Percentiles rank a stretch among this genome's conserved stretches.
phyloP scores from a whole-genome alignment of 1,140 invertebrate species.

The Microplitis demolitor region DNA sequence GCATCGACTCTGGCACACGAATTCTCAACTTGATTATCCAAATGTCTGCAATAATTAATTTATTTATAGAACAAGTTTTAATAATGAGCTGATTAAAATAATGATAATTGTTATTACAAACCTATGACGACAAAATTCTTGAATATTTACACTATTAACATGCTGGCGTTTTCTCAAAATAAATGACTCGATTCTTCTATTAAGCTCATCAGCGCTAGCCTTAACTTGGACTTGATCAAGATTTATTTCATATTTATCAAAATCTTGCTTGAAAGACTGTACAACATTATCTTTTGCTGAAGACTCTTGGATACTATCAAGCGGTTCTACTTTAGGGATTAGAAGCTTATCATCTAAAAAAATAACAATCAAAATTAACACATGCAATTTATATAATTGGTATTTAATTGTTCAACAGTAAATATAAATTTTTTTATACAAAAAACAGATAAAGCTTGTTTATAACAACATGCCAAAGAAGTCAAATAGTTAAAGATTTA shows the following conservation, averaged over 20 bases:
- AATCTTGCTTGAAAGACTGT: slow-evolving; percentile 17
- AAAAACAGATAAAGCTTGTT: slow-evolving; percentile 9
- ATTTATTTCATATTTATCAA: slow-evolving; percentile 48
- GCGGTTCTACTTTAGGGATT: neutral
- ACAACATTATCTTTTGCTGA: slow-evolving; percentile 5
- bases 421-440: neutral
- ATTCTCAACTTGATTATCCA: slow-evolving; percentile 49
- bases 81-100: neutral
- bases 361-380: neutral
- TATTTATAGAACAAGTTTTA: neutral
- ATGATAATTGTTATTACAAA: slow-evolving; percentile 22
- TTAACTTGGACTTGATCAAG: slow-evolving; percentile 67
- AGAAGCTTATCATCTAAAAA: slow-evolving; percentile 3
- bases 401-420: neutral
- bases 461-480: neutral
- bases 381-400: neutral
- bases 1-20: slow-evolving; percentile 73
- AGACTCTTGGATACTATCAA: slow-evolving; percentile 18
- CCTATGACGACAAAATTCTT: slow-evolving; percentile 67
- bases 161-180: slow-evolving; percentile 68
- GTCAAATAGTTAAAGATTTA: slow-evolving; percentile 35
- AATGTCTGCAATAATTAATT: slow-evolving; percentile 37
- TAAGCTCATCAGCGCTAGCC: slow-evolving; percentile 64
- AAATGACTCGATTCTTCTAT: slow-evolving; percentile 68
- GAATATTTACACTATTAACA: slow-evolving; percentile 69